Evolutionary conservation across 2,888 invertebrate species (phyloP), one percentile per base, ranked within the genome.

Genomic region (Lacanobia wlatinum): DNA sequence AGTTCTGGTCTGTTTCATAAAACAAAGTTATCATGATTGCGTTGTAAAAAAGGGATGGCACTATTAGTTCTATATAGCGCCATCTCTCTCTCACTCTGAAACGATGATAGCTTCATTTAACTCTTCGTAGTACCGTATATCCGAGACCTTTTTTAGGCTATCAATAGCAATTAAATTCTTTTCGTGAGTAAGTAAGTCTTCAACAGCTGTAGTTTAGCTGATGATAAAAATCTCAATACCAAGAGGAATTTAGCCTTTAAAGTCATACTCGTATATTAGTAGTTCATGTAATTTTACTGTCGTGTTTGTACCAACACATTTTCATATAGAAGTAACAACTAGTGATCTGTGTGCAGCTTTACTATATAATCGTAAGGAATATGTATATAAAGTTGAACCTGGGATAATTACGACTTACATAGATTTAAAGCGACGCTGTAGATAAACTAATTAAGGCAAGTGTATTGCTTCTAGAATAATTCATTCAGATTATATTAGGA

Each of bases 391-490:
- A 90, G 88, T 91, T 90, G 91, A 95, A 94, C 91, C 94, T 92
- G 96, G 96, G 96, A 96, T 96, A 95, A 94, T 94, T 96, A 96
- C 96, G 96, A 96, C 96, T 96, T 96, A 96, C 92, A 90, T 96
- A 96, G 94, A 84, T 88, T 81, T 92, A 93, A 92, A 67, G 89
- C 90, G 79, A 87, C 85, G 91, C 89, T 85, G 88, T 92, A 92
- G 89, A 80, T 85, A 84, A 83, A 83, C 75, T 80, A 68, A 77
- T 66, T 84, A 84, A 82, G 69, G 76, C 73, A 82, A 80, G 50
- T 76, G 78, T 70, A 78, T 84, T 85, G 87, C 84, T 89, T 89
- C 69, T 89, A 77, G 85, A 72, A 48, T 84, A 76, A 86, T 81
- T 79, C 64, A 82, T 78, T 82, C 72, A 75, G 60, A 71, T 80